These are phyloP conservation scores for Eurypyga helias DNA, from an alignment of 2,113 vertebrate species.

Conservation along the genomic window DNA sequence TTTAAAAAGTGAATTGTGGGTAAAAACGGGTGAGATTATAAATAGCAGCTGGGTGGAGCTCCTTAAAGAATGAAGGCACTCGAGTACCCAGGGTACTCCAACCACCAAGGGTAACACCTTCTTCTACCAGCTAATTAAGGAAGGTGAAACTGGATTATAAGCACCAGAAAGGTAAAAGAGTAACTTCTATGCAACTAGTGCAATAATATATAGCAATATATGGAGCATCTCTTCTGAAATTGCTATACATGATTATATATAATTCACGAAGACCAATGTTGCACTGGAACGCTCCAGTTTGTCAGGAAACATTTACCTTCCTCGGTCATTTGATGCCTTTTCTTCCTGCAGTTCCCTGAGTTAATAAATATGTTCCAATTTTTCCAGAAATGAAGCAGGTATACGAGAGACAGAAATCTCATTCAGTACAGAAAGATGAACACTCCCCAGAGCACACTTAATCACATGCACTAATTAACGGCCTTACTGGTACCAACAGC, in stretches of 20 bases:
- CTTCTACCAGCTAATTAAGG: background rate
- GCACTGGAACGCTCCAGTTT: background rate
- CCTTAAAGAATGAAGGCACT: background rate
- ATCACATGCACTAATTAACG: constrained; percentile 67
- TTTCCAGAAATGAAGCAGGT: background rate
- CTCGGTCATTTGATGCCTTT: background rate
- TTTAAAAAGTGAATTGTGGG: constrained; percentile 52
- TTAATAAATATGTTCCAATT: constrained; percentile 32
- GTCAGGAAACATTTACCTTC: constrained; percentile 16
- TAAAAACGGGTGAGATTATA: constrained; percentile 26
- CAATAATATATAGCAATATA: background rate
- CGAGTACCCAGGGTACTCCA: background rate
- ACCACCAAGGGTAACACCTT: background rate
- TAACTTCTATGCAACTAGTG: background rate
- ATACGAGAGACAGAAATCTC: background rate
- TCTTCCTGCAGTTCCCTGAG: background rate
- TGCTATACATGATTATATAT: background rate
- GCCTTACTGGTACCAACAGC: constrained; percentile 35
- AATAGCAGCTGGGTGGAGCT: constrained; percentile 50
- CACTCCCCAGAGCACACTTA: constrained; percentile 6
- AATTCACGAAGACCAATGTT: background rate
- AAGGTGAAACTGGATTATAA: background rate
- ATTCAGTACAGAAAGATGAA: background rate
- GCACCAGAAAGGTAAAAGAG: background rate
- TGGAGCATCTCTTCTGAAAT: background rate